A percentile compares a stretch with the other conserved stretches of the same genome.
Conservation (phyloP, 1,140 invertebrate species). For the Bombus difficillimus region DNA sequence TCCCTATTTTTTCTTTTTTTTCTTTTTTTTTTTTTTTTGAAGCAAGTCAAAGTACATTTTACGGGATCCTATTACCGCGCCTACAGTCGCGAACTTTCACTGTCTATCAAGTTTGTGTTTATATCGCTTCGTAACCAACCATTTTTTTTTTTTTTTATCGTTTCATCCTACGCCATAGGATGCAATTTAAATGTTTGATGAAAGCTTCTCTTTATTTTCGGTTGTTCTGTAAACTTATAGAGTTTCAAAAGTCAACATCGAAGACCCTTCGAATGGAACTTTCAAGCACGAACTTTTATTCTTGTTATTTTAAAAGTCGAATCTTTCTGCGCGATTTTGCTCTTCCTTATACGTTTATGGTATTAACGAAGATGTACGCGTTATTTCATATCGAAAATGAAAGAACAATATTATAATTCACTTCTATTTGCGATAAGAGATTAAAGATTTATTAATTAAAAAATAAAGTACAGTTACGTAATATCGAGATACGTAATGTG, state of each 20-base stretch:
- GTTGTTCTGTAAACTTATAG: neutral
- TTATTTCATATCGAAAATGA: too few relatives aligned
- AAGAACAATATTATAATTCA: too few relatives aligned
- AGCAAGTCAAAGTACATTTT: conserved; percentile 43
- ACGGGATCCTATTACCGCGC: conserved; percentile 2
- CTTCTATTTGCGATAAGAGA: neutral
- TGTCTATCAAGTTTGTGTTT: conserved; percentile 35
- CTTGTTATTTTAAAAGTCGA: neutral
- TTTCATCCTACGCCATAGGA: neutral
- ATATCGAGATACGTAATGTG: neutral
- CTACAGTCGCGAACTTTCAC: conserved; percentile 35
- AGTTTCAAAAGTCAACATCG: neutral
- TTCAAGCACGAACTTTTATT: neutral
- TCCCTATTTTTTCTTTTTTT: neutral
- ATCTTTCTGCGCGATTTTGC: neutral
- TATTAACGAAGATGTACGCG: too few relatives aligned
- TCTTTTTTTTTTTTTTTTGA: neutral
- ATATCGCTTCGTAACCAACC: neutral
- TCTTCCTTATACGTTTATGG: neutral
- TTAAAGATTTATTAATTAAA: neutral
- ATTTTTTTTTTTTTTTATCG: conserved; percentile 12
- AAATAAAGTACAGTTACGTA: too few relatives aligned
- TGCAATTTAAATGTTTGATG: conserved; percentile 17
- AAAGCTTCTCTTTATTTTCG: neutral
- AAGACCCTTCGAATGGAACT: neutral